A percentile compares a stretch with the other conserved stretches of the same genome.
Conservation (phyloP, 2,113 vertebrate species). For the Seriola aureovittata region DNA sequence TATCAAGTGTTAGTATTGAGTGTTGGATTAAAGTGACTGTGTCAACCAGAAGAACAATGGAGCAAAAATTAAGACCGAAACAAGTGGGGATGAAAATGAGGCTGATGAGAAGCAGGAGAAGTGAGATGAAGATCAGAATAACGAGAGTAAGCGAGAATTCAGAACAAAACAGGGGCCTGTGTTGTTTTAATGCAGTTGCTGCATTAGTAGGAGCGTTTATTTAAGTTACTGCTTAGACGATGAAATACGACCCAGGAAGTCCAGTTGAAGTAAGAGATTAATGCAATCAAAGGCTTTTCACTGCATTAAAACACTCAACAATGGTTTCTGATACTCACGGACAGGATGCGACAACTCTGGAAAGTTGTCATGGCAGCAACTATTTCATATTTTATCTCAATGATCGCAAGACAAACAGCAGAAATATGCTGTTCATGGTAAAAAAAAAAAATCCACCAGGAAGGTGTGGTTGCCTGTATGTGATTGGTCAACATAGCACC, state of each 20-base stretch:
- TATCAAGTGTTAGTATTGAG: not conserved
- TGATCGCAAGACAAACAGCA: not conserved
- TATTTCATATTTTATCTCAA: not conserved
- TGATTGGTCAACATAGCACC: too few species aligned
- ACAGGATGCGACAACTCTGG: not conserved
- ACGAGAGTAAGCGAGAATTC: not conserved
- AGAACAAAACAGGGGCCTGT: not conserved
- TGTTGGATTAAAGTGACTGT: not conserved
- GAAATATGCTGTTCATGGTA: not conserved
- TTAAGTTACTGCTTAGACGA: not conserved
- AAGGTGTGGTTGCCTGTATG: not conserved
- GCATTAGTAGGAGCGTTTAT: too few species aligned
- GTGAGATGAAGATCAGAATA: not conserved
- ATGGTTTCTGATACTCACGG: not conserved
- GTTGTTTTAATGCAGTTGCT: not conserved
- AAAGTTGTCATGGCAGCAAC: not conserved
- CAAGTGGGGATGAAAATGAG: not conserved
- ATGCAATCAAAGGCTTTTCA: not conserved
- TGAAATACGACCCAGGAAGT: not conserved
- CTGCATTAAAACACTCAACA: not conserved
- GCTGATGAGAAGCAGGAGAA: not conserved
- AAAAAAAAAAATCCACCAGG: not conserved
- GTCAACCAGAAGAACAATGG: not conserved
- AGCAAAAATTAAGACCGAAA: not conserved
- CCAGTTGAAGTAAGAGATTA: not conserved